Conservation (phyloP, 2,888 invertebrate genomes). For the Mamestra brassicae region DNA sequence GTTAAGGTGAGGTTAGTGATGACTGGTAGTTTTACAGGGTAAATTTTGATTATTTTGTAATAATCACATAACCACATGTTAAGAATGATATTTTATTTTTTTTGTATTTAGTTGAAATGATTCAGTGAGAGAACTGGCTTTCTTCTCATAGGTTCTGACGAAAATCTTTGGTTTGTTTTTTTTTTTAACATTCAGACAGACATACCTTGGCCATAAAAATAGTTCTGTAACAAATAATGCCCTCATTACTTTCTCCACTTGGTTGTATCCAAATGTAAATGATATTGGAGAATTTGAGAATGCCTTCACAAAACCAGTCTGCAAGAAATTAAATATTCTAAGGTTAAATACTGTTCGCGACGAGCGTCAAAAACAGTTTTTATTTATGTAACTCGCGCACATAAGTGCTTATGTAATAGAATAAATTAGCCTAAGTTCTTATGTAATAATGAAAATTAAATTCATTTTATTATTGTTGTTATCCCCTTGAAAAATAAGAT, state of each 20-base stretch:
- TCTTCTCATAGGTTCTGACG: neutral
- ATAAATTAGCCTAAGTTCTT: too few species aligned
- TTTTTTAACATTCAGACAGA: neutral
- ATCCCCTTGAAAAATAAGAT: too few species aligned
- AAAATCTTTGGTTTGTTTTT: neutral
- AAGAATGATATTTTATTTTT: neutral
- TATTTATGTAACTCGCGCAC: neutral
- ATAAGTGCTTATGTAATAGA: too few species aligned
- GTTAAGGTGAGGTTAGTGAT: neutral
- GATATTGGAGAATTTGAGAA: conserved; percentile 97
- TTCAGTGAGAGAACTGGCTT: neutral
- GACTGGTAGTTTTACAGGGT: neutral
- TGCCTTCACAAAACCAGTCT: conserved; percentile 98
- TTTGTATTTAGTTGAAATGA: neutral
- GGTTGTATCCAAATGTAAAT: conserved; percentile 97
- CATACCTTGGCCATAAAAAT: conserved; percentile 96
- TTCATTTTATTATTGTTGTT: too few species aligned
- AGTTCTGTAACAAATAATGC: conserved; percentile 97
- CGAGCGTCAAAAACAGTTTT: too few species aligned
- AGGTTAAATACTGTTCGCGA: neutral
- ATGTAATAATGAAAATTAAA: too few species aligned
- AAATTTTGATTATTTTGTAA: neutral
- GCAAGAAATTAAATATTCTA: conserved; percentile 72
- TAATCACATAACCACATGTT: neutral
- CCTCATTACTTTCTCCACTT: conserved; percentile 98